A percentile compares a stretch with the other conserved stretches of the same genome.
phyloP scores from a whole-genome alignment of 2,113 vertebrate genomes.

The Siniperca knerii region DNA sequence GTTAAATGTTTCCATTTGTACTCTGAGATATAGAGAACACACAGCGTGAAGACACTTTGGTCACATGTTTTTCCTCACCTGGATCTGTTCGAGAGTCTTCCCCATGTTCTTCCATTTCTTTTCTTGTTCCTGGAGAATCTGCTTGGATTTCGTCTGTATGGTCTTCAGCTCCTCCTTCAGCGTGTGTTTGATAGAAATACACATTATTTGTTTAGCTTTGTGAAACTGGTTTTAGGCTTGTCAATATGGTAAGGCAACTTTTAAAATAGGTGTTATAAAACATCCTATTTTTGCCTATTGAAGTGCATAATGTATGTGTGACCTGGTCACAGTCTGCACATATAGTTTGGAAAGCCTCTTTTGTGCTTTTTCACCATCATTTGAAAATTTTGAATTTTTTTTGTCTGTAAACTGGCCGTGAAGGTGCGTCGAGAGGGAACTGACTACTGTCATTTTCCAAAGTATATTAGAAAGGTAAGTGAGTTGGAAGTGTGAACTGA shows the following conservation, averaged over 20 bases:
- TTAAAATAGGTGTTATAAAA: neutral
- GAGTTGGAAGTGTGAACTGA: no score
- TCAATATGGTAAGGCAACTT: neutral
- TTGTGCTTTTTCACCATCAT: neutral
- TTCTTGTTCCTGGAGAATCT: slow-evolving; percentile 43
- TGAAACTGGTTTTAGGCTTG: neutral
- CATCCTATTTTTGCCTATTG: neutral
- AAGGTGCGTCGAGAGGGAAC: neutral
- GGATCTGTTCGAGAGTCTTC: slow-evolving; percentile 16
- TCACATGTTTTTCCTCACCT: slow-evolving; percentile 45
- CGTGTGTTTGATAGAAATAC: neutral
- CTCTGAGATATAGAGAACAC: neutral
- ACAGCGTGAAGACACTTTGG: neutral
- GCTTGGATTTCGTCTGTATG: slow-evolving; percentile 15
- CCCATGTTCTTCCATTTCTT: slow-evolving; percentile 4
- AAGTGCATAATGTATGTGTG: neutral
- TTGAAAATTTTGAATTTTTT: neutral
- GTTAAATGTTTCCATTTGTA: neutral
- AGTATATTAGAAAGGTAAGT: no score
- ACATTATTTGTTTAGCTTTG: neutral
- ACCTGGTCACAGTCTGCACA: neutral
- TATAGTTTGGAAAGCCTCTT: neutral
- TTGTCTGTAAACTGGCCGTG: neutral
- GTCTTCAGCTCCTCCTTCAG: slow-evolving; percentile 55
- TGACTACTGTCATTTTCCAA: neutral